phyloP scores from a whole-genome alignment of 1,140 invertebrate genomes.

The Protaetia brevitarsis region DNA sequence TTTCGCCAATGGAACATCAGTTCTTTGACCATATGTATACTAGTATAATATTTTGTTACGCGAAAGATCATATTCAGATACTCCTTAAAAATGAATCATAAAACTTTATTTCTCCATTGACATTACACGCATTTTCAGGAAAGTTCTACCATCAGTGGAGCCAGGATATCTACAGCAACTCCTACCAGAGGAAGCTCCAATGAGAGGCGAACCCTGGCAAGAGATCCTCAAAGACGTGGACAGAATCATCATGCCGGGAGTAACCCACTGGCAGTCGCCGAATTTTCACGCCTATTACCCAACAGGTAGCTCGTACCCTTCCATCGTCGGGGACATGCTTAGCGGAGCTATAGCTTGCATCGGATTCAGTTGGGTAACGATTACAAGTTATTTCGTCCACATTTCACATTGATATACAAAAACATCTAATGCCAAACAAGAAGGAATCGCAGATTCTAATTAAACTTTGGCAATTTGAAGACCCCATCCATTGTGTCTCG shows the following conservation, averaged over 20 bases:
- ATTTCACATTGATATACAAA: too few species aligned
- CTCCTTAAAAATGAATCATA: too few species aligned
- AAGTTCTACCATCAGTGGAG: conserved; percentile 71
- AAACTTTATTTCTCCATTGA: not conserved
- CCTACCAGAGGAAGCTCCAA: conserved; percentile 73
- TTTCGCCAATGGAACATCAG: too few species aligned
- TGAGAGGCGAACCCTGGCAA: conserved; percentile 75
- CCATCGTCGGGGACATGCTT: conserved; percentile 85
- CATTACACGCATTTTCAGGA: conserved; percentile 43
- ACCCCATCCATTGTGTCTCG: too few species aligned
- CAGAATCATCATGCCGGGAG: conserved; percentile 79
- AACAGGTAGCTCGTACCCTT: conserved; percentile 78
- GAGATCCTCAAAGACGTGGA: conserved; percentile 82
- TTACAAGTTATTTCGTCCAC: not conserved
- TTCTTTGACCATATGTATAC: too few species aligned
- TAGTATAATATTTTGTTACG: too few species aligned
- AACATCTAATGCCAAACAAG: too few species aligned
- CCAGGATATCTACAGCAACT: conserved; percentile 74
- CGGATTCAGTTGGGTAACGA: conserved; percentile 85
- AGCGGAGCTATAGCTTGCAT: conserved; percentile 74
- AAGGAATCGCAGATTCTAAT: too few species aligned
- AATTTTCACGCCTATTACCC: conserved; percentile 94
- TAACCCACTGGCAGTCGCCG: conserved; percentile 93
- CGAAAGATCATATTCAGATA: too few species aligned
- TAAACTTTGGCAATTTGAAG: too few species aligned